Base-by-base conservation (phyloP, 2,113 vertebrate species). In the Sceloporus undulatus region DNA sequence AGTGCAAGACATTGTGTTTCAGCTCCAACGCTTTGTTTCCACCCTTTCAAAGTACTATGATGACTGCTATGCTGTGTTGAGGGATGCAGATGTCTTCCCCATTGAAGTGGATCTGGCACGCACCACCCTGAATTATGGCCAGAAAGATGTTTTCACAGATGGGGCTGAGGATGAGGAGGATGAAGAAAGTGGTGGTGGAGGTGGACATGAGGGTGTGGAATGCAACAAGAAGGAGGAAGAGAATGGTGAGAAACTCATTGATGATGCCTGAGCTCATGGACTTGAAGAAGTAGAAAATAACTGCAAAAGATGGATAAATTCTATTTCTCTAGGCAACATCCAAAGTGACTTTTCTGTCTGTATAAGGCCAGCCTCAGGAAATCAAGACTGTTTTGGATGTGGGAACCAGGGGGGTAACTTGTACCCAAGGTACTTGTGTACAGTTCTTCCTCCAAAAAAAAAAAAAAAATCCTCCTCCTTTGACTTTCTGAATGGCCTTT, bases 1-100 rank as follows among this genome's bases (percentile, higher is more conserved):
- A 99, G 99, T 99, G 92, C 99, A 99, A 84, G 99, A 99, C 96
- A 99, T 99, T 0, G 98, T 99, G 94, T 99, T 99, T 97, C 99
- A 99, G 97, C 98, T 99, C 76, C 99, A 99, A 94, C 98, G 99
- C 89, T 99, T 99, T 62, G 99, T 99, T 84, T 99, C 99, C 0
- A 98, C 98, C 0, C 98, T 99, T 98, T 99, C 99, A 1, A 98
- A 96, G 87, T 99, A 99, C 96, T 98, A 99, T 0, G 98, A 98
- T 0, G 98, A 99, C 92, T 99, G 99, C 96, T 99, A 99, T 1
- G 97, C 96, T 0, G 97, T 99, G 73, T 96, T 99, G 91, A 98
- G 98, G 25, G 98, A 98, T 0, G 98, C 99, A 0, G 99, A 99
- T 9, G 98, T 99, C 87, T 99, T 99, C 93, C 99, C 99, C 94